Evolutionary conservation across 2,113 vertebrate genomes (phyloP), one percentile per base, ranked within the genome.

Genomic region (Lota lota): DNA sequence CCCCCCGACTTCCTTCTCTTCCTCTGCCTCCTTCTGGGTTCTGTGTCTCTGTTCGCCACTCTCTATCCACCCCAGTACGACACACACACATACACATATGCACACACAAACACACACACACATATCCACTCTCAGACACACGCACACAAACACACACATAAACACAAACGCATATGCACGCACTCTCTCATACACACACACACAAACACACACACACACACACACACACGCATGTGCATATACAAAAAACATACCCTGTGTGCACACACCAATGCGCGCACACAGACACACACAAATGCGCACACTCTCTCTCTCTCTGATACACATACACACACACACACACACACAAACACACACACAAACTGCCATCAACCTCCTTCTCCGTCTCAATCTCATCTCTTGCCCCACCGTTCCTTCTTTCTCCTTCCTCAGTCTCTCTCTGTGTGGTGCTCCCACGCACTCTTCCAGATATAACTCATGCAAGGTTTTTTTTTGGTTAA

Each of bases 391-490:
- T 64, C 22, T 47, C 51, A 33, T 64, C 40, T 65, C 63, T 40
- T 65, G 36, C 20, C 33, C 28, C 53, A 18, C 22, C 28, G 20
- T 67, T 50, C 7, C 1, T 11, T 69, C 73, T 17, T 7, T 22
- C 22, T 53, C 33, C 4, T 12, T 18, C 5, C 56, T 50, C 7
- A 12, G 14, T 63, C 21, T 22, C 22, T 53, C 33, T 18, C 5
- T 69, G 67, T 85, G 84, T 84, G 77, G 87, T 88, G 85, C 82
- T 87, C 87, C 88, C 84, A 90, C 88, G 87, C 59, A 21, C 21
- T 14, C 59, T 77, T 87, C 84, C 83, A 73, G 73, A 85, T 84
- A 84, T 90, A 84, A 85, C 85, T 87, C 80, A 63, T 10, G 5
- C 74, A 69, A 68, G 66, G 65, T 54, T 17, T 54, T 73, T 79